Conservation (phyloP, 2,797 vertebrate species). For the Yasuhikotakia modesta region DNA sequence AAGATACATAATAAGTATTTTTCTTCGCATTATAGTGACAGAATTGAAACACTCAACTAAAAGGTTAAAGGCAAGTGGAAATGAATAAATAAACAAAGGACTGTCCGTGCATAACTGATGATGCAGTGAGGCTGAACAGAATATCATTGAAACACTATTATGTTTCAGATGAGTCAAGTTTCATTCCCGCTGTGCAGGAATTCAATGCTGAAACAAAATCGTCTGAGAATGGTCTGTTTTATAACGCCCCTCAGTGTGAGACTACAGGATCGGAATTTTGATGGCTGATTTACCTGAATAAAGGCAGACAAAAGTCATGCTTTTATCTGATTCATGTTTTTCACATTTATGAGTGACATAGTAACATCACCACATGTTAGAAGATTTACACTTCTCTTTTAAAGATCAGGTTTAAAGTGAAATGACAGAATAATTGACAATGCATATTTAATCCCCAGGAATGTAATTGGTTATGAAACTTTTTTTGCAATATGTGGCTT, state of each 20-base stretch:
- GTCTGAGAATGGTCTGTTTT: constrained; percentile 41
- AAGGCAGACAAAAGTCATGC: not conserved
- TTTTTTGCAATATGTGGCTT: too few relatives aligned
- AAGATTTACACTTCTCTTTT: not conserved
- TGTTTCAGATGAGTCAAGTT: constrained; percentile 31
- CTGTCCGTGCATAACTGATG: constrained; percentile 20
- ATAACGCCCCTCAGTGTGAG: constrained; percentile 28
- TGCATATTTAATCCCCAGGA: not conserved
- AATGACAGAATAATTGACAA: too few relatives aligned
- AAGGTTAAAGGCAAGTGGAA: not conserved
- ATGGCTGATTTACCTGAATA: constrained; percentile 35
- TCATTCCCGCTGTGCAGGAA: constrained; percentile 32
- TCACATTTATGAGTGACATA: constrained; percentile 4
- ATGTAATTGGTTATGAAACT: too few relatives aligned
- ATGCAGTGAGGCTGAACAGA: constrained; percentile 24
- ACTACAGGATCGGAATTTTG: constrained; percentile 12
- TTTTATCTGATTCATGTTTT: not conserved
- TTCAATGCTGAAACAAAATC: constrained; percentile 33
- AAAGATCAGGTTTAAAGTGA: not conserved
- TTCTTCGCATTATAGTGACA: not conserved
- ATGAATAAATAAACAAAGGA: constrained; percentile 14
- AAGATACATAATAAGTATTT: not conserved
- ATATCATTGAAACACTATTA: constrained; percentile 34
- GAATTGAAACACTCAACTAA: not conserved
- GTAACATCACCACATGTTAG: not conserved